Percentiles rank a stretch among this genome's conserved stretches.
phyloP scores from a whole-genome alignment of 2,113 vertebrate species.

The Cynopterus brachyotis region DNA sequence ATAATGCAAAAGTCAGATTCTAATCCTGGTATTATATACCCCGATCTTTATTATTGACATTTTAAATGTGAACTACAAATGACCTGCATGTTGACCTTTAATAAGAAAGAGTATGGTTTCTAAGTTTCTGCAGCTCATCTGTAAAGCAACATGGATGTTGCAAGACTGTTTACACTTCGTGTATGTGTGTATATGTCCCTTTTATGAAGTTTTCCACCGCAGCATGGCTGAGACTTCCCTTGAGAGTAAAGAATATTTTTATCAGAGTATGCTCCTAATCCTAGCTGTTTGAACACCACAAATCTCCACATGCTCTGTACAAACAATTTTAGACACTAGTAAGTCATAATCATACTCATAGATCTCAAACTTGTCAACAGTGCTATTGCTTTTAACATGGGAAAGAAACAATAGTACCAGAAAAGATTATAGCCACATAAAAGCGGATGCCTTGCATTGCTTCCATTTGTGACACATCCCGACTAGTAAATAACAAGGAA shows the following conservation, averaged over 20 bases:
- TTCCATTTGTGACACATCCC: not conserved
- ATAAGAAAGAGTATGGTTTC: not conserved
- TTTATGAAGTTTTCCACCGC: not conserved
- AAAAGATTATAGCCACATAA: not conserved
- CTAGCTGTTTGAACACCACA: not conserved
- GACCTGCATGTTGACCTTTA: not conserved
- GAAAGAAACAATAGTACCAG: not conserved
- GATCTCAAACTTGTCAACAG: not conserved
- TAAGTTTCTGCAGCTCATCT: not conserved
- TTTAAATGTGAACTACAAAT: not conserved
- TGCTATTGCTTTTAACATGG: not conserved
- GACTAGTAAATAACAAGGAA: conserved; percentile 32
- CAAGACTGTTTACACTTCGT: not conserved
- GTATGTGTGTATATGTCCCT: not conserved
- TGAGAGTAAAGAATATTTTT: not conserved
- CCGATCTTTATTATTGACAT: not conserved
- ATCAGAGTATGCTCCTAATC: not conserved
- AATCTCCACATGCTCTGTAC: not conserved
- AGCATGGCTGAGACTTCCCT: not conserved
- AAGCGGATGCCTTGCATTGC: not conserved
- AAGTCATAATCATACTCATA: not conserved
- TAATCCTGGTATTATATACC: not conserved
- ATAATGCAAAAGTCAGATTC: not conserved
- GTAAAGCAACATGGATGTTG: not conserved
- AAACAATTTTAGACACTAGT: not conserved